Conservation (phyloP, 2,797 vertebrate species). For the Caiman crocodilus region DNA sequence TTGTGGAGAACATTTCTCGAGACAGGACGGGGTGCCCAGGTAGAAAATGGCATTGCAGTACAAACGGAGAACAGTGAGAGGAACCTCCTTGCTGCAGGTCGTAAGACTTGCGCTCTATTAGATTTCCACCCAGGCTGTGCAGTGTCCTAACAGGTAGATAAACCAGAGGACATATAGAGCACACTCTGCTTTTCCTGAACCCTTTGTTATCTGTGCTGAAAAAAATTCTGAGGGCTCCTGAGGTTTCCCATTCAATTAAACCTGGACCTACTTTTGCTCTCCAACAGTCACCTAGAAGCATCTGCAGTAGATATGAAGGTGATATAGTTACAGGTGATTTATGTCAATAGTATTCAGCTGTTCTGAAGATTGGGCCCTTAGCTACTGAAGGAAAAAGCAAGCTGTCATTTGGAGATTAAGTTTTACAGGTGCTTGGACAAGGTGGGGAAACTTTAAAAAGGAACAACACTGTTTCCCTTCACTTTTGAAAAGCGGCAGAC, state of each 20-base stretch:
- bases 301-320: not conserved
- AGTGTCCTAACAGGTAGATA: not conserved
- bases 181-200: accelerated
- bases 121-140: accelerated
- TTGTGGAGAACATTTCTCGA: not conserved
- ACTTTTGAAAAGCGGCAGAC: not conserved
- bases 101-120: not conserved
- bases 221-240: accelerated
- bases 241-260: not conserved
- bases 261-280: accelerated
- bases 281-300: not conserved
- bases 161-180: no score
- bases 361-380: accelerated
- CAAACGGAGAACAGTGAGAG: not conserved
- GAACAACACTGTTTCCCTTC: not conserved
- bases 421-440: not conserved
- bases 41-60: accelerated
- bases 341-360: accelerated
- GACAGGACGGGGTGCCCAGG: not conserved
- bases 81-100: no score
- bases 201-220: not conserved
- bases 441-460: not conserved
- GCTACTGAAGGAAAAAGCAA: not conserved
- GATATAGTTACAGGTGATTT: not conserved
- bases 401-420: accelerated